Evolutionary conservation across 2,888 invertebrate genomes (phyloP), one percentile per base, ranked within the genome.

Genomic region (Drosophila trichaetosa): DNA sequence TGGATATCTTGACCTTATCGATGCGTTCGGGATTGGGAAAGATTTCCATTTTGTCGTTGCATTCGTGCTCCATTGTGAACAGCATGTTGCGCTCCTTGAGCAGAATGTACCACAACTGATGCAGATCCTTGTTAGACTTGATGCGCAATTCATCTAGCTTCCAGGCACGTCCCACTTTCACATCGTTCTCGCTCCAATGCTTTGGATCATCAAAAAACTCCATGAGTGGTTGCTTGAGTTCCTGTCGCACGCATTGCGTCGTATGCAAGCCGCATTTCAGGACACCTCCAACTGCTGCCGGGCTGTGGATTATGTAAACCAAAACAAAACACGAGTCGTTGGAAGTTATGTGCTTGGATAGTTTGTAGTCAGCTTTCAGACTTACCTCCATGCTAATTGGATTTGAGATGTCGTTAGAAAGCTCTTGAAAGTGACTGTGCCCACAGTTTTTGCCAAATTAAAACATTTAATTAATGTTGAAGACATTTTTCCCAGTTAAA

Each of bases 41-140:
- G 8, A 96, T 79, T 91, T 95, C 94, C 77, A 94, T 93, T 90
- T 95, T 94, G 48, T 95, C 93, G 58, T 96, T 95, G 93, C 95
- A 95, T 92, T 96, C 96, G 74, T 97, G 95, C 93, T 99, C 97
- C 99, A 99, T 99, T 2, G 99, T 99, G 76, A 98, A 93, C 24
- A 99, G 94, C 99, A 99, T 99, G 93, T 99, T 99, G 63, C 96
- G 95, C 93, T 99, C 99, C 94, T 99, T 99, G 61, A 99, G 93
- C 66, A 99, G 94, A 21, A 95, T 91, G 90, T 94, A 99, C 99
- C 99, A 99, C 69, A 99, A 94, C 94, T 99, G 99, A 92, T 99
- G 99, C 67, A 99, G 94, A 93, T 99, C 99, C 58, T 95, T 94
- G 92, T 99, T 99, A 54, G 98, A 98, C 93, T 99, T 99, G 56